Evolutionary conservation across 2,113 vertebrate genomes (phyloP), one percentile per base, ranked within the genome.

Genomic region (Pygoscelis antarcticus): DNA sequence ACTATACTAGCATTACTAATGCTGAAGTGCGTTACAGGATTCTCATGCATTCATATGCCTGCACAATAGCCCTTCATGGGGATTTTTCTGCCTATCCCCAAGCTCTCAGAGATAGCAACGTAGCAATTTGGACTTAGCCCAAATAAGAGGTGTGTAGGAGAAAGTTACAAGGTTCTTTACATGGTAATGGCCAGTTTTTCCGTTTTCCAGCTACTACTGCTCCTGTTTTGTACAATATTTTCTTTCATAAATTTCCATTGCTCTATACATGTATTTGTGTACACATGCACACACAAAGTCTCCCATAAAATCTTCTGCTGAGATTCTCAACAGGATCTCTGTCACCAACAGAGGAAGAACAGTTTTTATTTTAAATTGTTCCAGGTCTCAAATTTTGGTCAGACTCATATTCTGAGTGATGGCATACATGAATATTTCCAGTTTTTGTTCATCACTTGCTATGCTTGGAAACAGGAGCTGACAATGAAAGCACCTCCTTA

Each of bases 401-500:
- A 58, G 19, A 49, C 8, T 74, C 14, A 8, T 70, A 71, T 64
- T 72, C 65, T 57, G 36, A 66, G 30, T 47, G 47, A 78, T 13
- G 61, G 55, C 10, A 18, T 22, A 40, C 13, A 42, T 14, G 9
- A 87, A 36, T 85, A 76, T 91, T 91, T 91, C 60, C 70, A 85
- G 42, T 7, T 89, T 77, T 89, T 66, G 40, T 47, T 77, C 74
- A 58, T 87, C 62, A 32, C 58, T 87, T 74, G 62, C 60, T 89
- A 27, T 46, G 27, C 57, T 82, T 88, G 51, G 57, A 93, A 94
- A 92, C 26, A 74, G 71, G 4, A 87, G 68, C 79, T 81, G 51
- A 88, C 90, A 93, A 83, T 61, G 79, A 97, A 83, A 95, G 72
- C 36, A 87, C 12, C 79, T 83, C 65, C 82, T 93, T 76, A 76